phyloP scores from a whole-genome alignment of 2,113 vertebrate genomes.

The Nothocercus julius region DNA sequence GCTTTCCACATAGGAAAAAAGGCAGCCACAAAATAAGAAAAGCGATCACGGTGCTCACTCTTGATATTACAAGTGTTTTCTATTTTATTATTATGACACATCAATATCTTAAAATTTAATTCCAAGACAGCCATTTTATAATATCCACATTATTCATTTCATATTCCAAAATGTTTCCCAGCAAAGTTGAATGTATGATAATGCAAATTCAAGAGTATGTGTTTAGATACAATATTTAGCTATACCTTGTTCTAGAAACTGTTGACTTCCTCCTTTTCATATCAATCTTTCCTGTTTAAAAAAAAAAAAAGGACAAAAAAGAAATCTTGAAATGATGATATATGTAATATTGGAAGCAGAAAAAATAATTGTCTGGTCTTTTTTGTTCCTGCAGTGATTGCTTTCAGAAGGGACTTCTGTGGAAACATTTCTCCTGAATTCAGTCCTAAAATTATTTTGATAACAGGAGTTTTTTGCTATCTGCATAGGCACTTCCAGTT shows the following conservation, averaged over 20 bases:
- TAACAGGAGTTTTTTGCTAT: slow-evolving; percentile 8
- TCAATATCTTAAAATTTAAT: slow-evolving; percentile 35
- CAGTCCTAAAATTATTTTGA: slow-evolving; percentile 9
- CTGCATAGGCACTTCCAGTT: slow-evolving; percentile 19
- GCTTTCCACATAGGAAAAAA: neutral
- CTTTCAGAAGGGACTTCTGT: neutral
- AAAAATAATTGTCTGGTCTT: neutral
- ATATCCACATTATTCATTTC: slow-evolving; percentile 21
- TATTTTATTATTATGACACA: slow-evolving; percentile 43
- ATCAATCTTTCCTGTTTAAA: neutral
- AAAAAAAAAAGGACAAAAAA: neutral
- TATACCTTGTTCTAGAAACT: neutral
- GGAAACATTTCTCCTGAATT: slow-evolving; percentile 21
- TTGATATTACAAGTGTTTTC: slow-evolving; percentile 31
- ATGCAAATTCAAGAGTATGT: fast-evolving
- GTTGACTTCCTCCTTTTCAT: neutral
- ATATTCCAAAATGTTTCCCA: slow-evolving; percentile 3
- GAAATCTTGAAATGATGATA: neutral
- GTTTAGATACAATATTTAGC: neutral
- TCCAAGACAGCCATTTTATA: slow-evolving; percentile 49
- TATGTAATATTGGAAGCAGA: neutral
- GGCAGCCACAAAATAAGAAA: neutral
- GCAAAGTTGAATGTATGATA: neutral
- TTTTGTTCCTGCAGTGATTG: neutral
- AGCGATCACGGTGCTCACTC: neutral